Evolutionary conservation across 2,888 invertebrate genomes (phyloP), one percentile per base, ranked within the genome.

Genomic region (Pristionchus maxplancki): DNA sequence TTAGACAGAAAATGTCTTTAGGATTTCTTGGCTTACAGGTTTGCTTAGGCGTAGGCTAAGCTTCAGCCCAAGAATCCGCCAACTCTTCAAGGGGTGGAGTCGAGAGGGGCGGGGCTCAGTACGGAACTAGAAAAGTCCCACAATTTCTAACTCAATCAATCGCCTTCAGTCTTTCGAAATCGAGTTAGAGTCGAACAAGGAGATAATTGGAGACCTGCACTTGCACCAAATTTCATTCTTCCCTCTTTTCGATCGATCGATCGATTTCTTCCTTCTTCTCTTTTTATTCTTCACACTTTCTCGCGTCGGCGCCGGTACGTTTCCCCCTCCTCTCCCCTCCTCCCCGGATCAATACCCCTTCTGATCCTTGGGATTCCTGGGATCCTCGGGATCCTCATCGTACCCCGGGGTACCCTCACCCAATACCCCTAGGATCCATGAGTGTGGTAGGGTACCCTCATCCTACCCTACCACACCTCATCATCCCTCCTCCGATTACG

Each of bases 271-370:
- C 15, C 44, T 3, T 20, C 44, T 78, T 78, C 78, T 81, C 48
- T 40, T 40, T 81, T 84, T 62, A 84, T 58, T 84, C 84, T 37
- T 62, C 84, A 24, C 37, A 34, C 37, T 84, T 40, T 84, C 24
- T 40, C 34, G 24, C 62, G 58, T 84, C 84, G 58, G 40, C 84
- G 37, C 84, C 28, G 84, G 84, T 84, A 20, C 28, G 84, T 62
- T 34, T 9, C 62, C 11, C 84, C 24, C 44, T 84, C 40, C 50
- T 53, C 53, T 84, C 48, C n/a, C 40, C n/a, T 58, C 62, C 62
- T 53, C 13, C 28, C 82, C 17, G 20, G 44, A 31, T 40, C 78
- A n/a, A n/a, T 78, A 78, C 48, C n/a, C 48, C 78, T 28, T 0
- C 5, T 13, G 24, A 20, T 37, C 74, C 20, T 40, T 1, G 1